Base-by-base conservation (phyloP, 2,888 invertebrate genomes). In the Heliconius ethilla region DNA sequence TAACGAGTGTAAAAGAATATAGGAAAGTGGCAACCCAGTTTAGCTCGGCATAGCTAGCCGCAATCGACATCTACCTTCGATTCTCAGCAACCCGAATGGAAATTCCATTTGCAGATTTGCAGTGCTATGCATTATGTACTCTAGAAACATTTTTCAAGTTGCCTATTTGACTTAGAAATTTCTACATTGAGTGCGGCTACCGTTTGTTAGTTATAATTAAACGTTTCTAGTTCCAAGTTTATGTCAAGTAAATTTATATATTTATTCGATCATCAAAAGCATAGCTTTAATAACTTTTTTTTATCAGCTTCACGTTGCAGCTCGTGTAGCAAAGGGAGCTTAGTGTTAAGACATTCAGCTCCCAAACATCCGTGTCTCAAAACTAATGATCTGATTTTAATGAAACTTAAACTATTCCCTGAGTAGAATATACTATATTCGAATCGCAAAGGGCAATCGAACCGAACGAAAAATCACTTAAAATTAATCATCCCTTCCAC, bases 91-190 rank as follows among this genome's bases (percentile, higher is more conserved):
- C 86, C 86, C 88, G 87, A 90, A 91, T 91, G 89, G 89, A 89
- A 92, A 92, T 91, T 90, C 90, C 87, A 91, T 93, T 92, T 90
- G 86, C 89, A 89, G 88, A 89, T 90, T 88, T 89, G 89, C 89
- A 85, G 86, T 87, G 88, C 87, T 89, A 87, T 89, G 90, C 90
- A 90, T 89, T 92, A 89, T 87, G 85, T 85, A 86, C 85, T 77
- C 77, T 67, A 59, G 67, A 86, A 87, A 87, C 88, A 88, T 87
- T 87, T 88, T 88, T 87, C 84, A 86, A 88, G 90, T 89, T 88
- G 87, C 85, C 74, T 74, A 77, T 77, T 77, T 69, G 59, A 77
- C 45, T 74, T 77, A 66, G 67, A 74, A 69, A 45, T 45, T 55
- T 33, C 45, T 59, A 62, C 37, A 65, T 51, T 72, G 51, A 70